phyloP scores from a whole-genome alignment of 2,113 vertebrate genomes.

The Solenodon paradoxus region DNA sequence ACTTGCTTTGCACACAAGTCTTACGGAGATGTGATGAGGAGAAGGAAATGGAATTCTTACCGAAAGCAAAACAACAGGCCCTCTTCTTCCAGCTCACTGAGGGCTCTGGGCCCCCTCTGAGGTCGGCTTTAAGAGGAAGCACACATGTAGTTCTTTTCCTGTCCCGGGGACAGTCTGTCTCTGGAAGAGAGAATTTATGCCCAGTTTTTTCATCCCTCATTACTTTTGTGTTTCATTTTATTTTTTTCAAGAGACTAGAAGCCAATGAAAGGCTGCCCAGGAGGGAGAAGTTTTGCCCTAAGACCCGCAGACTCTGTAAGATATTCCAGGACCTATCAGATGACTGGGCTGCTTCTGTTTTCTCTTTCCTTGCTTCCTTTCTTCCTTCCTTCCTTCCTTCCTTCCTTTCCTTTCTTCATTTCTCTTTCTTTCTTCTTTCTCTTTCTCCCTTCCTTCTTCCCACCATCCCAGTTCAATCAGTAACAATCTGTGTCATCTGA shows the following conservation, averaged over 20 bases:
- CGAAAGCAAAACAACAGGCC: background rate
- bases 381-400: background rate
- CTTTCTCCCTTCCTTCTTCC: background rate
- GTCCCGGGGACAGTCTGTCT: rapidly evolving
- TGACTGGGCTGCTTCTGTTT: background rate
- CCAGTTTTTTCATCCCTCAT: background rate
- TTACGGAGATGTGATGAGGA: background rate
- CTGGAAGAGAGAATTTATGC: background rate
- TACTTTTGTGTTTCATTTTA: too few species aligned
- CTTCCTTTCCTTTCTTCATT: background rate
- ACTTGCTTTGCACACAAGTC: background rate
- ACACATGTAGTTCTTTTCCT: background rate
- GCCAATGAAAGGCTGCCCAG: background rate
- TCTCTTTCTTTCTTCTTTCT: background rate
- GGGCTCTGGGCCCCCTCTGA: background rate
- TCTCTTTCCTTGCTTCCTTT: background rate
- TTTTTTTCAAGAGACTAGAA: background rate
- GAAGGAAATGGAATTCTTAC: background rate
- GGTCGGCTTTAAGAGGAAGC: background rate
- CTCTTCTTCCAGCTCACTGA: background rate
- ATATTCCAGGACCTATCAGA: background rate
- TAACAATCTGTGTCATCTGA: background rate
- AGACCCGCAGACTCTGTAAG: background rate
- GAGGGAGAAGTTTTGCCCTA: background rate
- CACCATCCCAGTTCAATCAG: background rate